Base-by-base conservation (phyloP, 2,888 invertebrate genomes). In the Lithosia quadra region DNA sequence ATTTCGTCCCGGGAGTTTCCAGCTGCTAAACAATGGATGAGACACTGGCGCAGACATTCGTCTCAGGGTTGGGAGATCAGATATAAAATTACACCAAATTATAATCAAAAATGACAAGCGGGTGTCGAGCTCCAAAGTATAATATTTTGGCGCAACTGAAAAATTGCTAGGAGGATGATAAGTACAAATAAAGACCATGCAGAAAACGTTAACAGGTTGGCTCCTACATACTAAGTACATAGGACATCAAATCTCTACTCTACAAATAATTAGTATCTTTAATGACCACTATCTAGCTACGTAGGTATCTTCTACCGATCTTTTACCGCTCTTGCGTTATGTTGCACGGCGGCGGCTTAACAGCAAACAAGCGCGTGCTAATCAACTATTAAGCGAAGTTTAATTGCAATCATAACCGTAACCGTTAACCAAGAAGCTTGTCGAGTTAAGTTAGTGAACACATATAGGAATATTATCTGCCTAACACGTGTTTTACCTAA, bases 311-410 rank as follows among this genome's bases (percentile, higher is more conserved):
- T n/a, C n/a, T n/a, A 60, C 36, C 15, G 21, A 2, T 24, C 13
- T 34, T 34, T 3, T 24, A 55, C 34, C 63, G 13, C 28, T n/a
- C 18, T 62, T 13, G 49, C n/a, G 28, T n/a, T n/a, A 5, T 15
- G 8, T 61, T n/a, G 43, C 4, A 43, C 61, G 28, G 36, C 24
- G 39, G 22, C 18, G 15, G n/a, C n/a, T n/a, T 60, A n/a, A 8
- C 22, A 59, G n/a, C 22, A 63, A 36, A 34, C 22, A 21, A 55
- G 13, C 15, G 60, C 21, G 39, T 60, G 10, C 22, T 55, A 36
- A 55, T 55, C 55, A 22, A 4, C 55, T 55, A 55, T 49, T 63
- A 63, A 34, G 53, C 21, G 53, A 21, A 34, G 34, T 53, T 39
- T 63, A 53, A 63, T 53, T 22, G 33, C 24, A 58, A 58, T 58